Conservation (phyloP, 2,888 invertebrate genomes). For the Dioctria linearis region DNA sequence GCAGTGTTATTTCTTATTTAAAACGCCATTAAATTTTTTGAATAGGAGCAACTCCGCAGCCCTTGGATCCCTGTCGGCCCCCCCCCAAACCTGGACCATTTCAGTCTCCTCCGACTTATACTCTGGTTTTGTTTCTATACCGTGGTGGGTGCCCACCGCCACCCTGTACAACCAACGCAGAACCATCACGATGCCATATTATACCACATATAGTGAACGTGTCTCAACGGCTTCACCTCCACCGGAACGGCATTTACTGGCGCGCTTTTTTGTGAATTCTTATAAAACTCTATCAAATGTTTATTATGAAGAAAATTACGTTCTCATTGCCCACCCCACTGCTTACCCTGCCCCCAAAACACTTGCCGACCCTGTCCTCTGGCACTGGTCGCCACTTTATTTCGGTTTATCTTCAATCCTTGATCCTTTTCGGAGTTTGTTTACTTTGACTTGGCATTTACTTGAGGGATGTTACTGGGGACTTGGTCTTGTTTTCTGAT, state of each 20-base stretch:
- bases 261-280: slow-evolving; percentile 47
- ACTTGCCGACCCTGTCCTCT: neutral
- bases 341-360: neutral
- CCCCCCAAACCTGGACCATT: slow-evolving; percentile 3
- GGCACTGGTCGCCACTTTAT: slow-evolving; percentile 30
- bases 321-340: slow-evolving; percentile 19
- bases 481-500: slow-evolving; percentile 43
- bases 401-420: slow-evolving; percentile 51
- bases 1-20: slow-evolving; percentile 52
- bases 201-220: neutral
- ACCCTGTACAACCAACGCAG: no score
- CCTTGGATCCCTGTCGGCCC: neutral
- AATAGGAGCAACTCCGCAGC: slow-evolving; percentile 38
- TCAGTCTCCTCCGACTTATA: neutral
- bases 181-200: neutral
- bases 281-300: slow-evolving; percentile 53
- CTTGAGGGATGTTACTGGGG: slow-evolving; percentile 50
- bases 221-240: slow-evolving; percentile 21
- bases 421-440: slow-evolving; percentile 51
- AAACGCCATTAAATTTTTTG: slow-evolving; percentile 54
- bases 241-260: slow-evolving; percentile 34
- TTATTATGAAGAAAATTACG: slow-evolving; percentile 52
- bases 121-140: slow-evolving; percentile 37
- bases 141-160: slow-evolving; percentile 32
- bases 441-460: slow-evolving; percentile 51